Evolutionary conservation across 2,888 invertebrate species (phyloP), one percentile per base, ranked within the genome.

Genomic region (Heteropelma amictum): DNA sequence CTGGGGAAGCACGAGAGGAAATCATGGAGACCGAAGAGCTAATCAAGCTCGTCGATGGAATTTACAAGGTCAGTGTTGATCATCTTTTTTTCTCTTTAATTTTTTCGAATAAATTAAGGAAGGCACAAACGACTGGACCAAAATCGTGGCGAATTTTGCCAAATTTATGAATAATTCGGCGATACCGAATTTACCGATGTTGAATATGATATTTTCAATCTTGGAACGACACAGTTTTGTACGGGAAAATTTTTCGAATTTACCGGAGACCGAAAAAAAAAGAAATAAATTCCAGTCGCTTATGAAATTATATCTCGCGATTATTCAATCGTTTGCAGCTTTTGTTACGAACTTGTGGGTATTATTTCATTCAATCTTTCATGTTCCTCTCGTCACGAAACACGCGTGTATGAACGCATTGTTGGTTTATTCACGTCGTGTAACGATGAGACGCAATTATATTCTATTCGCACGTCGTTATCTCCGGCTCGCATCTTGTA

Each of bases 11-110:
- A 79, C 77, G 77, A 78, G 80, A 79, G 67, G 53, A 70, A 67
- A 84, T 81, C 81, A 92, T 95, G 94, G 96, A 96, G 92, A 95
- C 96, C 85, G 96, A 96, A 90, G 96, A 96, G 91, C 93, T 96
- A 84, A 96, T 95, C 87, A 96, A 95, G 91, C 93, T 96, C 85
- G 96, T 96, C 85, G 96, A 96, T 90, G 95, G 95, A 85, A 96
- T 96, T 87, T 96, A 96, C 90, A 96, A 96, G 95, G 96, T 96
- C 91, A 70, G 79, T 68, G 17, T 38, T n/a, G 10, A 51, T 3
- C 12, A 10, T 21, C 23, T 72, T 42, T 7, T 47, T 7, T 7
- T 19, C 47, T 56, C 47, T 67, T 30, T 0, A 45, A 45, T 30
- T 10, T 4, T 8, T 7, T 8, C 10, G 19, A 6, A 10, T 19